Evolutionary conservation across 1,140 invertebrate species (phyloP).

Genomic region (Harlomillsia oculata): DNA sequence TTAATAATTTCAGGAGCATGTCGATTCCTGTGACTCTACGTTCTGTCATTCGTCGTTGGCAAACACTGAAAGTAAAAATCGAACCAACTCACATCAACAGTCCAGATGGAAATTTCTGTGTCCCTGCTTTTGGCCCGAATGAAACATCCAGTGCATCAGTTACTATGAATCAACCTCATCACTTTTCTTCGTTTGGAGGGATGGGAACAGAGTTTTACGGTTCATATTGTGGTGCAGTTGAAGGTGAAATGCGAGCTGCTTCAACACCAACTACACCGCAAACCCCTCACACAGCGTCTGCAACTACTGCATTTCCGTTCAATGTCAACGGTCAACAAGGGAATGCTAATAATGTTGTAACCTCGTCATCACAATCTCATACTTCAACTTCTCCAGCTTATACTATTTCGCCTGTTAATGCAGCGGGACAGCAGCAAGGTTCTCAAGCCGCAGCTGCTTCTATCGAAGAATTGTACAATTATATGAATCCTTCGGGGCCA

Average conservation of each 20-base stretch:
- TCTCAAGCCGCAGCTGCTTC: not conserved
- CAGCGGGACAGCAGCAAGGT: too few species aligned
- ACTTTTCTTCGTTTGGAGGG: too few species aligned
- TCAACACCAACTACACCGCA: not conserved
- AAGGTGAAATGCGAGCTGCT: too few species aligned
- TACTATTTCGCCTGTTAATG: constrained; percentile 15
- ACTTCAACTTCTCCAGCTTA: constrained; percentile 1
- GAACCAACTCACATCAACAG: too few species aligned
- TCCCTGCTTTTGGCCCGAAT: too few species aligned
- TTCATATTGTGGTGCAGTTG: too few species aligned
- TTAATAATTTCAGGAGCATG: constrained; percentile 50
- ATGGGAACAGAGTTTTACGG: too few species aligned
- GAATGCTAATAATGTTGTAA: not conserved
- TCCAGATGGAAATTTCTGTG: constrained; percentile 35
- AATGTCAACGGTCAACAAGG: too few species aligned
- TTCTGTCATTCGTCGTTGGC: constrained; percentile 57
- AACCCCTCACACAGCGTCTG: not conserved
- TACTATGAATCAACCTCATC: too few species aligned
- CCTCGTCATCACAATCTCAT: not conserved
- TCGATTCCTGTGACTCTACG: constrained; percentile 83
- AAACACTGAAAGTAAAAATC: constrained; percentile 35
- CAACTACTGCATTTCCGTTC: not conserved
- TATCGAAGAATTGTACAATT: too few species aligned
- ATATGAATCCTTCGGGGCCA: too few species aligned
- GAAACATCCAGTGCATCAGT: constrained; percentile 28